These are phyloP conservation scores for Lepidochrysops patricia DNA, from an alignment of 2,888 invertebrate species.

Conservation along the genomic window DNA sequence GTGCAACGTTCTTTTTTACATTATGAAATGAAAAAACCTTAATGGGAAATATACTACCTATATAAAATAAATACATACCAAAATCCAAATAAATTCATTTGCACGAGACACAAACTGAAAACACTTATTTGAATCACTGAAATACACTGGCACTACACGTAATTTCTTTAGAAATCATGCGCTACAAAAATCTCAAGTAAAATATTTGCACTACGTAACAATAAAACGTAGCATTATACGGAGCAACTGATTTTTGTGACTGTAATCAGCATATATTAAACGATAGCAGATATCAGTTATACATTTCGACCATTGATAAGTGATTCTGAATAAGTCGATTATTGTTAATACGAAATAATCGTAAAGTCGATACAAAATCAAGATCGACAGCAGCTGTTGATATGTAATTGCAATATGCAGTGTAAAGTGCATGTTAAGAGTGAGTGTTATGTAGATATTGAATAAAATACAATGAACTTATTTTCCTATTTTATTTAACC, in stretches of 20 bases:
- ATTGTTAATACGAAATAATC: too few relatives aligned
- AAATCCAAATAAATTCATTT: slow-evolving; percentile 3
- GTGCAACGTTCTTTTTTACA: too few relatives aligned
- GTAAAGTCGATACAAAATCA: too few relatives aligned
- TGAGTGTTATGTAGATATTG: too few relatives aligned
- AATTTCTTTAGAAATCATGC: background rate
- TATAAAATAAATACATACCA: background rate
- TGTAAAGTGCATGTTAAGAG: background rate
- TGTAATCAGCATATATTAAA: background rate
- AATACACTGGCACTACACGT: background rate
- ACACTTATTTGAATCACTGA: background rate
- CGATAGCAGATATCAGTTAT: background rate
- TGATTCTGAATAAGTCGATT: background rate
- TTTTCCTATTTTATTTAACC: too few relatives aligned
- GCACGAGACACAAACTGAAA: background rate
- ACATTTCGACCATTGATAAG: background rate
- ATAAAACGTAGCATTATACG: background rate
- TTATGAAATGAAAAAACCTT: background rate
- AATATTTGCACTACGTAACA: background rate
- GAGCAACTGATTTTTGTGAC: background rate
- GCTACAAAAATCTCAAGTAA: background rate
- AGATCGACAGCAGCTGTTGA: background rate
- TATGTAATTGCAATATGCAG: background rate
- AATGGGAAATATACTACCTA: background rate
- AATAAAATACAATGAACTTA: too few relatives aligned